phyloP scores from a whole-genome alignment of 2,888 invertebrate species.

The Drosophila hawaiiensis region DNA sequence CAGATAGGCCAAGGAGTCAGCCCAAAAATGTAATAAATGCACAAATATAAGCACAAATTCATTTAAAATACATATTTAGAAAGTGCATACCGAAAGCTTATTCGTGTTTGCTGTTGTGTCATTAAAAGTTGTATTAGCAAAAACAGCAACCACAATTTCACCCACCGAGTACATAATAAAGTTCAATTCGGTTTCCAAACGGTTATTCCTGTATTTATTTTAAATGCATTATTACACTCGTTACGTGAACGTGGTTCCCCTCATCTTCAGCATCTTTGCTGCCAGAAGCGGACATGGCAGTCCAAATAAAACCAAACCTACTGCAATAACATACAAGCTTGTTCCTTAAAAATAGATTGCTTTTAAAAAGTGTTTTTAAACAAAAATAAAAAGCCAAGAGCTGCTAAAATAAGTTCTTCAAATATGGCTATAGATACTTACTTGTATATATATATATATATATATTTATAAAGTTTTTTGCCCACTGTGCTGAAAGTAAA shows the following conservation, averaged over 20 bases:
- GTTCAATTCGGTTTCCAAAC: background rate
- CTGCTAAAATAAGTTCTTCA: background rate
- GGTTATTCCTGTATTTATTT: background rate
- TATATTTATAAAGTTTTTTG: too few species aligned
- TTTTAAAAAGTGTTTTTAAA: background rate
- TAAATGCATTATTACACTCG: background rate
- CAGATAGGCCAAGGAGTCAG: background rate
- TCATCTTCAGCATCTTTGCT: background rate
- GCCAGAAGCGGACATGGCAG: background rate
- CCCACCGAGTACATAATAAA: background rate
- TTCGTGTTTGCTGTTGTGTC: background rate
- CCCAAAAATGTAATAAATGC: background rate
- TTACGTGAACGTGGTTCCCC: background rate
- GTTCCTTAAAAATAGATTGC: background rate
- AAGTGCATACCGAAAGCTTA: conserved; percentile 35
- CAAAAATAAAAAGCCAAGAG: background rate
- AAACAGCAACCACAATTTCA: conserved; percentile 32
- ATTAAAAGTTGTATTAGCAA: conserved; percentile 39
- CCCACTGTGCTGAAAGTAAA: background rate
- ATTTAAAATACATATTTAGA: background rate
- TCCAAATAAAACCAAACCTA: background rate
- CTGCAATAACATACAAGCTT: too few species aligned
- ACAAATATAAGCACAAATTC: background rate
- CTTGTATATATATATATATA: background rate
- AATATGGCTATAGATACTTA: background rate